Evolutionary conservation across 2,888 invertebrate genomes (phyloP).

Genomic region (Isoperla grammatica): DNA sequence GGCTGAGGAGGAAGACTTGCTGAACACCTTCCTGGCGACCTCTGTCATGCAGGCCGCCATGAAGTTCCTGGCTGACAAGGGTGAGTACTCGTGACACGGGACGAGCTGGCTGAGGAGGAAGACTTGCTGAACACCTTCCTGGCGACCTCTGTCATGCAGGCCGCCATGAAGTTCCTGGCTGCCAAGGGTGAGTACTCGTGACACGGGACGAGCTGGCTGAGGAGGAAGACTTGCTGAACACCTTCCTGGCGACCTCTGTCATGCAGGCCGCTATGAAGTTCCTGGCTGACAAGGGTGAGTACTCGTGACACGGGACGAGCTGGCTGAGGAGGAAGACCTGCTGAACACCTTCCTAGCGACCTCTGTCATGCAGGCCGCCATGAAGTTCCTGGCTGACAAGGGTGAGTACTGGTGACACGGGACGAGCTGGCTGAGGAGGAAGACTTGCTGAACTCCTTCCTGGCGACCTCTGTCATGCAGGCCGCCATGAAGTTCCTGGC

Average conservation of each 20-base stretch:
- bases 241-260: constrained; percentile 67
- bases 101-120: too few relatives aligned
- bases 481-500: constrained; percentile 60
- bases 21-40: constrained; percentile 68
- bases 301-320: constrained; percentile 53
- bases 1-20: too few relatives aligned
- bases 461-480: constrained; percentile 71
- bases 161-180: too few relatives aligned
- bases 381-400: constrained; percentile 58
- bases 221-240: constrained; percentile 71
- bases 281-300: constrained; percentile 50
- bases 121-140: too few relatives aligned
- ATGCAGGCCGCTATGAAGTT: constrained; percentile 67
- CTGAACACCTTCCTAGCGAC: constrained; percentile 73
- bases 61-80: constrained; percentile 56
- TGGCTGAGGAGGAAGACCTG: constrained; percentile 67
- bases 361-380: constrained; percentile 64
- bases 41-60: constrained; percentile 66
- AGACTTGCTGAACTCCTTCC: constrained; percentile 68
- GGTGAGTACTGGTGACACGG: constrained; percentile 41
- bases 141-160: too few relatives aligned
- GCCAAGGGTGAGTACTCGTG: too few relatives aligned
- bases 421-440: too few relatives aligned
- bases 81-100: constrained; percentile 38
- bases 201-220: too few relatives aligned